These are phyloP conservation scores for Crypturellus tataupa DNA, from an alignment of 2,797 vertebrate genomes.

Conservation along the genomic window DNA sequence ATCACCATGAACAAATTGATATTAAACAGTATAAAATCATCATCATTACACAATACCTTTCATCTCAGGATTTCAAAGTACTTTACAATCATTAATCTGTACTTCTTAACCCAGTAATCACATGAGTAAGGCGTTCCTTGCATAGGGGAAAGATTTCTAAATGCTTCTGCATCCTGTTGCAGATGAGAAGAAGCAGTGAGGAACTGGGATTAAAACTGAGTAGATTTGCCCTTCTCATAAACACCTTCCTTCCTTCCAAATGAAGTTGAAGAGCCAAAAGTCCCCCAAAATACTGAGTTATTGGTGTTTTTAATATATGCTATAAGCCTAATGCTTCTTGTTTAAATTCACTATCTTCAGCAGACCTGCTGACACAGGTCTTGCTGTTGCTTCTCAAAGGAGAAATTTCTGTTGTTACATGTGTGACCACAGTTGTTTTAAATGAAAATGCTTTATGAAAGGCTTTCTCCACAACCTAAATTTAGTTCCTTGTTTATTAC, in stretches of 20 bases:
- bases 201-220: background rate
- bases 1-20: background rate
- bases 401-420: background rate
- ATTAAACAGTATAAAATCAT: slow-evolving; percentile 32
- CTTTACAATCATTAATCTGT: slow-evolving; percentile 37
- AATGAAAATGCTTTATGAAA: background rate
- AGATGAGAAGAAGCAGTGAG: background rate
- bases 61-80: slow-evolving; percentile 56
- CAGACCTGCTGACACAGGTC: slow-evolving; percentile 23
- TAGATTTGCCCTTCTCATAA: background rate
- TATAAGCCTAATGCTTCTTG: slow-evolving; percentile 12
- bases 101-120: slow-evolving; percentile 40
- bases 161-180: slow-evolving; percentile 3
- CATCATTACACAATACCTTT: slow-evolving; percentile 32
- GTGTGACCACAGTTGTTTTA: background rate
- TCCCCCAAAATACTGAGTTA: slow-evolving; percentile 26
- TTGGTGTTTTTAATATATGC: background rate
- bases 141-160: slow-evolving; percentile 24
- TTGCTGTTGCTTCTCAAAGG: background rate
- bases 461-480: background rate
- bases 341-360: slow-evolving; percentile 33
- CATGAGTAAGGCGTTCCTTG: slow-evolving; percentile 38
- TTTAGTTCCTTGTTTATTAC: background rate
- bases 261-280: background rate
- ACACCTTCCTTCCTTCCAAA: slow-evolving; percentile 12